Evolutionary conservation across 2,888 invertebrate species (phyloP).

Genomic region (Rhingia rostrata): DNA sequence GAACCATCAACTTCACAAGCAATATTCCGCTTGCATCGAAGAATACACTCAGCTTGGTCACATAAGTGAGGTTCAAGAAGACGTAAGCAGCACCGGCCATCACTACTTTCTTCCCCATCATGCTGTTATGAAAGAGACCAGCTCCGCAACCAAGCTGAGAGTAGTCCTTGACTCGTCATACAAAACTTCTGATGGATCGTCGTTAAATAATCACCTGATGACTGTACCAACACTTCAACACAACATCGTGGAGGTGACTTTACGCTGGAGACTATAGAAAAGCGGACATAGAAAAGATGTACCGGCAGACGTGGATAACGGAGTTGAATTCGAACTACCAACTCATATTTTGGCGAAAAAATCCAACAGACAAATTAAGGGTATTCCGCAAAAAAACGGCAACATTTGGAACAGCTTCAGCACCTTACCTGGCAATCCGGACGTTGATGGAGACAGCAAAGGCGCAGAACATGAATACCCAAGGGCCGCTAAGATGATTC

Average conservation of each 20-base stretch:
- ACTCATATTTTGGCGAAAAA: slow-evolving; percentile 58
- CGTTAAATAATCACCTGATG: slow-evolving; percentile 56
- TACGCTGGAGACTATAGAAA: slow-evolving; percentile 53
- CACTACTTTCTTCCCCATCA: slow-evolving; percentile 68
- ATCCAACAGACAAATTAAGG: slow-evolving; percentile 8
- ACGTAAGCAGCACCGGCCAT: not conserved
- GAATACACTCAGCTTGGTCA: slow-evolving; percentile 15
- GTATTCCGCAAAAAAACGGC: slow-evolving; percentile 57
- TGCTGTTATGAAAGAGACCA: slow-evolving; percentile 54
- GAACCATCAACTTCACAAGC: too few species aligned
- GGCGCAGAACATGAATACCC: slow-evolving; percentile 29
- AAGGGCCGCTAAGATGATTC: slow-evolving; percentile 31
- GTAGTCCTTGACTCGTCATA: slow-evolving; percentile 70
- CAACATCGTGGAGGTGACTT: slow-evolving; percentile 42
- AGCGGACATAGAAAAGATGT: slow-evolving; percentile 73
- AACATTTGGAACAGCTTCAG: slow-evolving; percentile 62
- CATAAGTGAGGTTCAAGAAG: not conserved
- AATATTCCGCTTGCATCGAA: slow-evolving; percentile 3
- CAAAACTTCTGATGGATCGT: slow-evolving; percentile 35
- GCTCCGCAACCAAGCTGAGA: slow-evolving; percentile 47
- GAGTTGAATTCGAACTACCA: slow-evolving; percentile 54
- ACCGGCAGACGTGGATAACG: slow-evolving; percentile 63
- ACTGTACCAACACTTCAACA: slow-evolving; percentile 55
- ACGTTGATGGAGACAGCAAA: slow-evolving; percentile 49
- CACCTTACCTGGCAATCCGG: slow-evolving; percentile 42